Evolutionary conservation across 2,113 vertebrate genomes (phyloP).

Genomic region (Nyctibius bracteatus): DNA sequence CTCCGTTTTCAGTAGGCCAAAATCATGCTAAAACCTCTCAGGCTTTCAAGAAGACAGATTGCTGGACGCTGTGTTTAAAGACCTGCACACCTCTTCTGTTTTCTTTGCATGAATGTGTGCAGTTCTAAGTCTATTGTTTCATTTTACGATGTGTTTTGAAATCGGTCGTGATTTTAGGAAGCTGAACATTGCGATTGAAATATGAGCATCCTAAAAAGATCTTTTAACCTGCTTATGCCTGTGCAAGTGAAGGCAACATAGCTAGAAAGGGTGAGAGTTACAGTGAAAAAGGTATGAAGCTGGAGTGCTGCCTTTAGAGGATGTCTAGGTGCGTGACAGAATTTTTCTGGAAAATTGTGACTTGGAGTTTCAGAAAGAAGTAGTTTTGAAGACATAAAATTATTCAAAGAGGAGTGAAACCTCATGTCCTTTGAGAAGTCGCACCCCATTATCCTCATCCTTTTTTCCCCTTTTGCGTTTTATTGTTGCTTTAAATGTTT

Average conservation of each 20-base stretch:
- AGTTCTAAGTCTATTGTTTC: background rate
- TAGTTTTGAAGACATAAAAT: background rate
- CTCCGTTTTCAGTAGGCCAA: background rate
- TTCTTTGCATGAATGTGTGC: background rate
- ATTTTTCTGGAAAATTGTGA: conserved; percentile 1
- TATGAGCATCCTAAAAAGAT: background rate
- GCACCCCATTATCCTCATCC: conserved; percentile 1
- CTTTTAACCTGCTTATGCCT: background rate
- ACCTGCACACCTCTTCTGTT: background rate
- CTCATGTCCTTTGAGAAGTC: conserved; percentile 27
- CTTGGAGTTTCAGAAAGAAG: background rate
- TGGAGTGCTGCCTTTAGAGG: background rate
- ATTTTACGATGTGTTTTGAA: background rate
- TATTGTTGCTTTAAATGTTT: conserved; percentile 61
- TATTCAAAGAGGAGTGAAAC: conserved; percentile 26
- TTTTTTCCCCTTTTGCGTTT: background rate
- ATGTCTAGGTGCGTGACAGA: background rate
- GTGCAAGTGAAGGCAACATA: background rate
- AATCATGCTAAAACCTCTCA: background rate
- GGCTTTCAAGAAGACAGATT: background rate
- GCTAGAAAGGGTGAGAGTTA: background rate
- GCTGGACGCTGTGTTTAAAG: background rate
- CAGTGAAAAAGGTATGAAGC: background rate
- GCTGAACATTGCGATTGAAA: background rate
- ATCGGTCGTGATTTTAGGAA: background rate